Conservation (phyloP, 2,888 invertebrate species). For the Megastigmus dorsalis region DNA sequence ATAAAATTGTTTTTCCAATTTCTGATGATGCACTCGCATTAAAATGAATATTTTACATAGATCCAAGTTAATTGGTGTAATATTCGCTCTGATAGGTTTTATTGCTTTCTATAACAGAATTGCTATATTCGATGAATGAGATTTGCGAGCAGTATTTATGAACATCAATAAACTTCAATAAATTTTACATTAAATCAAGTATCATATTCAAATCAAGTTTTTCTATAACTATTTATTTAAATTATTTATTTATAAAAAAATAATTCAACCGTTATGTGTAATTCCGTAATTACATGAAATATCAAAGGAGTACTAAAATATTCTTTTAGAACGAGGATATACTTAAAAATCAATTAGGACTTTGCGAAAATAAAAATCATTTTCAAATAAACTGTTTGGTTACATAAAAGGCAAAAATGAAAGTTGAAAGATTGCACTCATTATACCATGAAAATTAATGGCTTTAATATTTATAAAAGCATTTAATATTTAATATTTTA, state of each 20-base stretch:
- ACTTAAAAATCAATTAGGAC: too few species aligned
- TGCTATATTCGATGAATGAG: neutral
- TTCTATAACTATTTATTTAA: neutral
- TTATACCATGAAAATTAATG: conserved; percentile 5
- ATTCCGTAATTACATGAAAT: too few species aligned
- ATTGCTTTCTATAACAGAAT: neutral
- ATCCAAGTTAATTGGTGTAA: neutral
- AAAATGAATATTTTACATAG: conserved; percentile 14
- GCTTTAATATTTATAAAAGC: too few species aligned
- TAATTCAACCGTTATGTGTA: too few species aligned
- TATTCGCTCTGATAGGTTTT: conserved; percentile 7
- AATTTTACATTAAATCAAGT: neutral
- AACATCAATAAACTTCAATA: neutral
- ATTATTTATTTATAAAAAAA: neutral
- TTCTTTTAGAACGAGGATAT: too few species aligned
- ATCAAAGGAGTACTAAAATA: too few species aligned
- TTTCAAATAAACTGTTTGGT: neutral
- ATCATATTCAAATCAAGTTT: neutral
- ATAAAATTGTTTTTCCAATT: neutral
- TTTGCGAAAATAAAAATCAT: neutral
- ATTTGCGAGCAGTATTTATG: neutral
- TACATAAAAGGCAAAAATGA: too few species aligned
- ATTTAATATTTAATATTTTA: conserved; percentile 19
- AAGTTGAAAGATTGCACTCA: neutral
- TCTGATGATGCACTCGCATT: neutral